phyloP scores from a whole-genome alignment of 2,113 vertebrate genomes.

The Chaetorhynchus papuensis region DNA sequence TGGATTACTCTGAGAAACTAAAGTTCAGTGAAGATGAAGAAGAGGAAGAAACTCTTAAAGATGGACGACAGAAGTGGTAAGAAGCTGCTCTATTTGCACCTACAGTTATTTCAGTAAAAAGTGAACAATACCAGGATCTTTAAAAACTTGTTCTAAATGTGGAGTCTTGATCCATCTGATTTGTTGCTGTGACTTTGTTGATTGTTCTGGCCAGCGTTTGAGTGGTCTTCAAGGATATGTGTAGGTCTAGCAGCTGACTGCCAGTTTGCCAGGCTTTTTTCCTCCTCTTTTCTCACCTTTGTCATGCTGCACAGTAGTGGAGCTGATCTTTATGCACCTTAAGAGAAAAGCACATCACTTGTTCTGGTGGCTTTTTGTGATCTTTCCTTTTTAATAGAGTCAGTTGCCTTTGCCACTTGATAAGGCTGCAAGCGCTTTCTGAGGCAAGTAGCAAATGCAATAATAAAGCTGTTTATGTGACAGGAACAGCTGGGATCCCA shows the following conservation, averaged over 20 bases:
- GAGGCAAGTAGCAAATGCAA: background rate
- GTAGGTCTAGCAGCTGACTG: background rate
- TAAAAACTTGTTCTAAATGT: background rate
- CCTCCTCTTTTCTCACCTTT: background rate
- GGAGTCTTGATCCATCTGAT: background rate
- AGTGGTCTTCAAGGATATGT: background rate
- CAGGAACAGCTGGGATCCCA: slow-evolving; percentile 87
- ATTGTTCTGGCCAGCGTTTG: background rate
- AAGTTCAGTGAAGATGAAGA: slow-evolving; percentile 98
- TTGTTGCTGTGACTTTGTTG: background rate
- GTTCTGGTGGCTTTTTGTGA: rapidly evolving
- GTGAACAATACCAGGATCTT: background rate
- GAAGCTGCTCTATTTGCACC: background rate
- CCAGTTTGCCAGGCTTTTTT: background rate
- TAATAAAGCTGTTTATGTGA: background rate
- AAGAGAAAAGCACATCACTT: background rate
- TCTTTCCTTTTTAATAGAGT: background rate
- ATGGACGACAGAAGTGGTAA: slow-evolving; percentile 88
- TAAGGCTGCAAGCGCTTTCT: background rate
- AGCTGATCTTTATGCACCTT: background rate
- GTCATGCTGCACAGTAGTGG: background rate
- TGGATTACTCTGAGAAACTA: slow-evolving; percentile 95
- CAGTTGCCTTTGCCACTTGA: background rate
- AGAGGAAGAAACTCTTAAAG: slow-evolving; percentile 86
- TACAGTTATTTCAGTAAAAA: background rate